phyloP scores from a whole-genome alignment of 2,888 invertebrate species.

The Thumatha senex region DNA sequence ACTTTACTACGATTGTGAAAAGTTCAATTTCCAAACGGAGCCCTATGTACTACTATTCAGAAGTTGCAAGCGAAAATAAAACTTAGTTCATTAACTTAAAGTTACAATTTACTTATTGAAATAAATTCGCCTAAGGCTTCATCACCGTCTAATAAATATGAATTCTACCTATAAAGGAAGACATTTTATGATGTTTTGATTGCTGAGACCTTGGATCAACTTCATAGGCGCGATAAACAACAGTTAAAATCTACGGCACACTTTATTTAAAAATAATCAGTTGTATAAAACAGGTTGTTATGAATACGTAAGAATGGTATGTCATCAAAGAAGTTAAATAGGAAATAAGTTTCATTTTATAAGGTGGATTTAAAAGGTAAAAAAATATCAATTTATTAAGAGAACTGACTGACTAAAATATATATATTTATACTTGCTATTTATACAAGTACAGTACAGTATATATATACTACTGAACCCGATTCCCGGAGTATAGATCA shows the following conservation, averaged over 20 bases:
- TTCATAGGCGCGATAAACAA: conserved; percentile 14
- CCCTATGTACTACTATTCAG: not conserved
- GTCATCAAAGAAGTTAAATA: conserved; percentile 4
- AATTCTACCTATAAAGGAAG: conserved; percentile 44
- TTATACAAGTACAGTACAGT: too few species aligned
- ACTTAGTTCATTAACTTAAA: conserved; percentile 32
- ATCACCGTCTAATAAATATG: conserved; percentile 35
- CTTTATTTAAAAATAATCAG: not conserved
- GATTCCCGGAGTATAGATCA: too few species aligned
- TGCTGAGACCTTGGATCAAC: conserved; percentile 23
- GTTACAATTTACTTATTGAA: conserved; percentile 28
- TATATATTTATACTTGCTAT: too few species aligned
- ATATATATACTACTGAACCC: too few species aligned
- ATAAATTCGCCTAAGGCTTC: conserved; percentile 40
- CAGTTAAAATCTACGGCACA: not conserved
- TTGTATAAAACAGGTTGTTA: not conserved
- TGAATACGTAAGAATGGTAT: not conserved
- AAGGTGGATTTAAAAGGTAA: too few species aligned
- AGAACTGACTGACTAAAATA: too few species aligned
- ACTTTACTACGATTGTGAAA: conserved; percentile 31
- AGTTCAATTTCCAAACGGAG: conserved; percentile 2
- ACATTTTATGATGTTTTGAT: conserved; percentile 29
- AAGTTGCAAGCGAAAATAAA: conserved; percentile 35
- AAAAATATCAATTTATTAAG: too few species aligned
- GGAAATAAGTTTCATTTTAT: not conserved